These are phyloP conservation scores for Balearica regulorum DNA, from an alignment of 2,797 vertebrate species.

Conservation along the genomic window DNA sequence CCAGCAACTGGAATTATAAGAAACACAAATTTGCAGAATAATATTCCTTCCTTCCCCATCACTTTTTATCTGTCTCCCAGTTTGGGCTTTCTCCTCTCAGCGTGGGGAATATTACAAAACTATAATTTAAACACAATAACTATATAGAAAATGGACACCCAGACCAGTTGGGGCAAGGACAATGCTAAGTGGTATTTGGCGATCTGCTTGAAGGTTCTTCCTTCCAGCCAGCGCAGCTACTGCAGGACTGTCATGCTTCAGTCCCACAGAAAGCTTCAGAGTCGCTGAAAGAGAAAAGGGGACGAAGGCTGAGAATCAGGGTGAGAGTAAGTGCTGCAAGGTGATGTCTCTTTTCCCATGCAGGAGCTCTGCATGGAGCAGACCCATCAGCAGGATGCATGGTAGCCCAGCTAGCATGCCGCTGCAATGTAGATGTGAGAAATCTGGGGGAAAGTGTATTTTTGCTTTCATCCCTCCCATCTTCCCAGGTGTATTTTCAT, in stretches of 20 bases:
- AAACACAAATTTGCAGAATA: not conserved
- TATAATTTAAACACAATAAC: not conserved
- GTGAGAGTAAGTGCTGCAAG: not conserved
- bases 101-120: not conserved
- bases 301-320: not conserved
- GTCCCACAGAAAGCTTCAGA: not conserved
- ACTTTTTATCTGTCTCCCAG: not conserved
- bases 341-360: not conserved
- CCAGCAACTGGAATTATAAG: not conserved
- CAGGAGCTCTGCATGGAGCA: not conserved
- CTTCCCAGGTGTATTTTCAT: not conserved
- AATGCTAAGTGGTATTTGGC: not conserved
- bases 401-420: not conserved
- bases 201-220: not conserved
- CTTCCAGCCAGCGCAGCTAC: not conserved
- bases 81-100: not conserved
- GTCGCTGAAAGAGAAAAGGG: not conserved
- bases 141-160: not conserved
- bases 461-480: not conserved
- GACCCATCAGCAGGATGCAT: not conserved
- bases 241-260: not conserved
- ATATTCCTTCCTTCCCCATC: not conserved
- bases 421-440: rapidly evolving
- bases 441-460: not conserved
- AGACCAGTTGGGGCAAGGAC: not conserved